A percentile compares a stretch with the other conserved stretches of the same genome.
Conservation (phyloP, 2,113 vertebrate species). For the Steatornis caripensis region DNA sequence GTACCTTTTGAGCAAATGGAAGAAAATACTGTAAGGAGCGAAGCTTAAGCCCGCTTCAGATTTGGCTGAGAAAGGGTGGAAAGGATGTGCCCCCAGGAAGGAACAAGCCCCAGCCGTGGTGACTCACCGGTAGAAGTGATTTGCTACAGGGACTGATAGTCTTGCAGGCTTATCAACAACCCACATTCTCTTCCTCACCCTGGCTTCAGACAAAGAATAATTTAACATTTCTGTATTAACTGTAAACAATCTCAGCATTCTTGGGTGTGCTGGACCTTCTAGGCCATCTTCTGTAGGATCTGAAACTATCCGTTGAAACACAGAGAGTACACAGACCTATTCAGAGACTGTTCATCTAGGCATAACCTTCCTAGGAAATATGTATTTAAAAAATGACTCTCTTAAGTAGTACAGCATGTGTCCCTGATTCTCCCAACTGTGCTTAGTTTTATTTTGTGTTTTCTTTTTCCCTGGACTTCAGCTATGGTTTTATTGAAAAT, state of each 20-base stretch:
- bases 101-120: neutral
- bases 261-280: neutral
- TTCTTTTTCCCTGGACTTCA: neutral
- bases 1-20: neutral
- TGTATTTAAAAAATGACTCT: neutral
- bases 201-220: conserved; percentile 15
- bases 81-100: conserved; percentile 34
- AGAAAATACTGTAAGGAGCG: neutral
- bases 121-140: neutral
- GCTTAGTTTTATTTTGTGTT: neutral
- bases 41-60: neutral
- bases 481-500: neutral
- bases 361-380: neutral
- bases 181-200: conserved; percentile 30
- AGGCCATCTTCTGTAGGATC: neutral
- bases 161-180: conserved; percentile 26
- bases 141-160: neutral
- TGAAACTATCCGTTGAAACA: neutral
- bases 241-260: neutral
- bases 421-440: neutral
- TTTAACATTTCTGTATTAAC: neutral
- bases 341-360: neutral
- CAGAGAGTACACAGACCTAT: neutral
- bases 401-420: neutral
- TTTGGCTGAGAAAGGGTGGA: neutral